Evolutionary conservation across 2,888 invertebrate species (phyloP), one percentile per base, ranked within the genome.

Genomic region (Morpho helenor): DNA sequence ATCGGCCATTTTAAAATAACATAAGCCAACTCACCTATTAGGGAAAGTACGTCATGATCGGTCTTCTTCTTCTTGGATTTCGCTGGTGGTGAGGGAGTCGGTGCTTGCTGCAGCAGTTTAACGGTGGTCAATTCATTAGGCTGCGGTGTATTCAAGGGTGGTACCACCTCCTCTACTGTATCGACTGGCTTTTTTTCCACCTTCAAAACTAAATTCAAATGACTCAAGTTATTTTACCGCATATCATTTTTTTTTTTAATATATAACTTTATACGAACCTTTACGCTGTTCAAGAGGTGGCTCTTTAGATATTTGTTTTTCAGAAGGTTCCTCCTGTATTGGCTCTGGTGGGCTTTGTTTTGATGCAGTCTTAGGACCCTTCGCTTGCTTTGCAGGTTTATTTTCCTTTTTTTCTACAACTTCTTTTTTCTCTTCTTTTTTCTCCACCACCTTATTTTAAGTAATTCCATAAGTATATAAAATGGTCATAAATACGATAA

Each of bases 121-220:
- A 88, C 87, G 0, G 86, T 91, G 48, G 89, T 90, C 42, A 90
- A 76, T 68, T 87, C 87, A 64, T 79, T 85, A 4, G 89, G 86
- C 70, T 87, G 89, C 23, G 86, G 86, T 16, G 75, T 74, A 66
- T 86, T 86, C 64, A 87, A 67, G 0, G 89, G 86, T 0, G 83
- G 84, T 3, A 89, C 80, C 40, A 84, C 74, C 64, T 87, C 86
- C 53, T 46, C 63, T 61, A 61, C 1, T 64, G 65, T 40, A 80
- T 86, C 54, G 3, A 66, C 63, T 1, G 60, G 42, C 53, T 82
- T 87, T 74, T 87, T 90, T 55, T 88, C 88, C 0, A 61, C 60
- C 66, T 84, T 88, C 67, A 85, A 87, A 48, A 73, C 89, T 88
- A 53, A n/a, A 60, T 44, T 44, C 22, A 6, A 52, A 46, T 31